A percentile compares a stretch with the other conserved stretches of the same genome.
phyloP scores from a whole-genome alignment of 2,113 vertebrate species.

The Dromiciops gliroides region DNA sequence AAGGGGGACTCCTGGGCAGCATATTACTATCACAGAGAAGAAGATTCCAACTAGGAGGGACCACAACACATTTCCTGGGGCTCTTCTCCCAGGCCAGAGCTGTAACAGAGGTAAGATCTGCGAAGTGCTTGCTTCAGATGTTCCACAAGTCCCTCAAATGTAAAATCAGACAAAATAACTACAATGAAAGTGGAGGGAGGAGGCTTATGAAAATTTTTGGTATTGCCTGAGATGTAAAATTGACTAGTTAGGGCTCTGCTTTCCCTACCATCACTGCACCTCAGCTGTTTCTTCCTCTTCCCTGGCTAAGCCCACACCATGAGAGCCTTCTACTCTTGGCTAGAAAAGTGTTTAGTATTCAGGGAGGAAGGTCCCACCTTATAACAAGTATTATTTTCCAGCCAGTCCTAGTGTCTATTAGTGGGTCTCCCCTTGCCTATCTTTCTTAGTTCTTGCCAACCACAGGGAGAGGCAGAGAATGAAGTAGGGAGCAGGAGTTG shows the following conservation, averaged over 20 bases:
- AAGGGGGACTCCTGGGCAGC: neutral
- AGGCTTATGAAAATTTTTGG: neutral
- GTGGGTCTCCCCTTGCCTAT: neutral
- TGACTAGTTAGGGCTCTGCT: neutral
- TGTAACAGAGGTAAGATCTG: neutral
- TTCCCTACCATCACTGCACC: neutral
- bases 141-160: neutral
- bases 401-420: neutral
- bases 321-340: neutral
- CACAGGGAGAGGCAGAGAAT: neutral
- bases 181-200: neutral
- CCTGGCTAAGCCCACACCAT: neutral
- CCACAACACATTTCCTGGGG: neutral
- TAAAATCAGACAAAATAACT: neutral
- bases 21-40: neutral
- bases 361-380: slow-evolving; percentile 20
- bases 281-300: neutral
- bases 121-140: neutral
- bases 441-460: neutral
- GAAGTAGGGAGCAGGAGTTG: neutral
- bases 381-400: slow-evolving; percentile 10
- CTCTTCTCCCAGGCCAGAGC: neutral
- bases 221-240: neutral
- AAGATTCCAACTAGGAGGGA: neutral
- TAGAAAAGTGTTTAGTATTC: slow-evolving; percentile 15